Evolutionary conservation across 2,888 invertebrate genomes (phyloP).

Genomic region (Epistrophe grossulariae): DNA sequence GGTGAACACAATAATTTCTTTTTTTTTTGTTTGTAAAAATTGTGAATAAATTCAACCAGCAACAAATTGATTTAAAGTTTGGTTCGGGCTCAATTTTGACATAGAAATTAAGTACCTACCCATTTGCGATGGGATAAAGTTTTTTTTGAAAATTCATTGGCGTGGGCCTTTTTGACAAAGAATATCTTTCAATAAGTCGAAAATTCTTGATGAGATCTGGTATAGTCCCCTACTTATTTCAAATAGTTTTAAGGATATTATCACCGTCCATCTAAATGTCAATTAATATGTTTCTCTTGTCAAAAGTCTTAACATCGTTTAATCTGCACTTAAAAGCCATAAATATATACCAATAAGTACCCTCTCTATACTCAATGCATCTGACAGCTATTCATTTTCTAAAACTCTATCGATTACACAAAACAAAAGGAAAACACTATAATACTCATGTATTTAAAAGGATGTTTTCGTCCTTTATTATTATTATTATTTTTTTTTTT

Average conservation of each 20-base stretch:
- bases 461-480: conserved; percentile 41
- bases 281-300: not conserved
- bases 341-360: conserved; percentile 5
- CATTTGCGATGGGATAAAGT: too few relatives aligned
- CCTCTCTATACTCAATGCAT: conserved; percentile 24
- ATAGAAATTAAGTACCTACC: too few relatives aligned
- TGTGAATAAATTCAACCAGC: too few relatives aligned
- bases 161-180: too few relatives aligned
- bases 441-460: conserved; percentile 31
- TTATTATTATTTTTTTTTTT: not conserved
- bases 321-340: conserved; percentile 46
- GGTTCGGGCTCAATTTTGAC: too few relatives aligned
- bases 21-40: too few relatives aligned
- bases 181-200: too few relatives aligned
- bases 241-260: not conserved
- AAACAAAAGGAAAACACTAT: conserved; percentile 53
- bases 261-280: not conserved
- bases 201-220: not conserved
- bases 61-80: too few relatives aligned
- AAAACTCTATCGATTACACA: conserved; percentile 35
- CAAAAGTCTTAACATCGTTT: conserved; percentile 24
- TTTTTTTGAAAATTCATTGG: too few relatives aligned
- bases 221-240: not conserved
- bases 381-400: conserved; percentile 66
- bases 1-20: too few relatives aligned